Base-by-base conservation (phyloP, 2,113 vertebrate species). In the Rhinichthys klamathensis region DNA sequence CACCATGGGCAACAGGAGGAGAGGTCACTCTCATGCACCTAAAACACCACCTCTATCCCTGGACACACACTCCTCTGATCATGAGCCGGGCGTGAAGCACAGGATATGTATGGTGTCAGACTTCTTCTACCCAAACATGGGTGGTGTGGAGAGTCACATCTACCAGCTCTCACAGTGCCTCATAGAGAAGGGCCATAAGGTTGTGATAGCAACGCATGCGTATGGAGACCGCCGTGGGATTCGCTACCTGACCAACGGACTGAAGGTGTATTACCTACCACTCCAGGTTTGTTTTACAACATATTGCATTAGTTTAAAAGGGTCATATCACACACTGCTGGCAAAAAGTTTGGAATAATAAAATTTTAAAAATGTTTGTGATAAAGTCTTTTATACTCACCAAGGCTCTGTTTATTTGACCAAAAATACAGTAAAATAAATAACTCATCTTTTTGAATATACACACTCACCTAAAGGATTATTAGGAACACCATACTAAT, bases 121-220 rank as follows among this genome's bases (percentile, higher is more conserved):
- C 93, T 99, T 99, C 90, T 99, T 99, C 93, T 99, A 98, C 91
- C 98, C 98, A 10, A 99, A 99, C 82, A 99, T 99, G 97, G 98
- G 98, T 81, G 97, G 98, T 21, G 98, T 99, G 84, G 98, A 99
- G 92, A 99, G 97, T 91, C 98, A 99, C 93, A 97, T 99, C 89
- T 99, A 99, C 92, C 97, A 98, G 93, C 96, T 99, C n/a, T 98
- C 98, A 5, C 98, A 99, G 92, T 99, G 98, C 93, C 95, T 99
- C 86, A 96, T 99, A 84, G 96, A 98, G 92, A 97, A 96, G 76
- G 97, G 98, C 88, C 98, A 99, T 91, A 98, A 99, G 88, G 97
- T 99, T 75, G 95, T 99, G 41, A 94, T 99, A 67, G 95, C 93
- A 86, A 99, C 97, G 54, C 97, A 99, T n/a, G 96, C 97, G 60